Evolutionary conservation across 64 coral and sea anemone species (phyloP), one percentile per base, ranked within the genome.

Genomic region (Stichodactyla helianthus): DNA sequence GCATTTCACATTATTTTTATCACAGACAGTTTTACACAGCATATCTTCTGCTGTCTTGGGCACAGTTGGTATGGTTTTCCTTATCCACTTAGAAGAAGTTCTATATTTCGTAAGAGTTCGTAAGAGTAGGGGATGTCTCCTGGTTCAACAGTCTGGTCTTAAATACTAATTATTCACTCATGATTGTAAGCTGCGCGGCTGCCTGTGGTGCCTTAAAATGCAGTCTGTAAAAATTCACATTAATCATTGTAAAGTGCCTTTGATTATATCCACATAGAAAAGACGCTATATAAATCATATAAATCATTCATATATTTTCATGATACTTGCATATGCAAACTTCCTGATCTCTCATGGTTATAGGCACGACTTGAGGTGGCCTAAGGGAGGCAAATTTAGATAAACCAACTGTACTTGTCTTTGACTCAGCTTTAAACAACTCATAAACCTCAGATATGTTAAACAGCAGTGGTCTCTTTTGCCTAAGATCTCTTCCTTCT

Each of bases 241-340:
- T n/a, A n/a, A n/a, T n/a, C n/a, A n/a, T n/a, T n/a, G n/a, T n/a
- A n/a, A n/a, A n/a, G n/a, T n/a, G n/a, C n/a, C n/a, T n/a, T n/a
- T n/a, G n/a, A n/a, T n/a, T n/a, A n/a, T n/a, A n/a, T n/a, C n/a
- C n/a, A n/a, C n/a, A n/a, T n/a, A n/a, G n/a, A n/a, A n/a, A n/a
- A n/a, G n/a, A n/a, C n/a, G n/a, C n/a, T n/a, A n/a, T n/a, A n/a
- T n/a, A n/a, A n/a, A n/a, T n/a, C n/a, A n/a, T n/a, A n/a, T n/a
- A n/a, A n/a, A n/a, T n/a, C n/a, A n/a, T n/a, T n/a, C n/a, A n/a
- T n/a, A n/a, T n/a, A n/a, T 86, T 91, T 82, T 91, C 71, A 28
- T 91, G 76, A 60, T 91, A 86, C 77, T 71, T 89, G 58, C 89
- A 91, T 16, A 91, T 82, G 35, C 89, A 91, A 17, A 91, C 89